Conservation (phyloP, 2,113 vertebrate species). For the Otus sunia region DNA sequence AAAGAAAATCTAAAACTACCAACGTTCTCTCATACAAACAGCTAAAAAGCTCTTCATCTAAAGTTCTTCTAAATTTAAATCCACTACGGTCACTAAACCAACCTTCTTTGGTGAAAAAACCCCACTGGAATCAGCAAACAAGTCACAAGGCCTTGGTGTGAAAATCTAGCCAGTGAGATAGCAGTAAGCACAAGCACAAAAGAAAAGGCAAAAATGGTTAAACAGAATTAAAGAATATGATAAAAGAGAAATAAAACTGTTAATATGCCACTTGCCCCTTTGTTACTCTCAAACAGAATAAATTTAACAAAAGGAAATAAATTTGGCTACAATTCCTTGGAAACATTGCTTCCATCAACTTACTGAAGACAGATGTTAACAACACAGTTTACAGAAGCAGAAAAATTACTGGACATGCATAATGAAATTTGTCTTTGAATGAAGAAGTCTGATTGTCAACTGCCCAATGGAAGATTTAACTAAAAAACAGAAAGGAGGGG, state of each 20-base stretch:
- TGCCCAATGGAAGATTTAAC: not conserved
- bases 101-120: constrained; percentile 93
- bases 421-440: not conserved
- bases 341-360: not conserved
- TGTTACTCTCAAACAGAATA: not conserved
- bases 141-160: constrained; percentile 86
- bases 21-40: constrained; percentile 8
- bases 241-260: not conserved
- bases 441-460: not conserved
- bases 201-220: constrained; percentile 40
- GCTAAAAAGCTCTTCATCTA: constrained; percentile 39
- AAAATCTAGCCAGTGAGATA: constrained; percentile 80
- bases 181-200: constrained; percentile 47
- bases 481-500: not conserved
- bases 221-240: not conserved
- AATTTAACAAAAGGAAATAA: not conserved
- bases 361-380: not conserved
- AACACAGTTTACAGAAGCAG: not conserved
- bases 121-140: constrained; percentile 91
- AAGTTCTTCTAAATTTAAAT: constrained; percentile 19
- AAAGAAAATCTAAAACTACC: constrained; percentile 43
- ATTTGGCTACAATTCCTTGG: not conserved
- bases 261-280: not conserved
- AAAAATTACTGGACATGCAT: not conserved
- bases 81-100: constrained; percentile 72